Base-by-base conservation (phyloP, 2,113 vertebrate genomes). In the Oenanthe melanoleuca region DNA sequence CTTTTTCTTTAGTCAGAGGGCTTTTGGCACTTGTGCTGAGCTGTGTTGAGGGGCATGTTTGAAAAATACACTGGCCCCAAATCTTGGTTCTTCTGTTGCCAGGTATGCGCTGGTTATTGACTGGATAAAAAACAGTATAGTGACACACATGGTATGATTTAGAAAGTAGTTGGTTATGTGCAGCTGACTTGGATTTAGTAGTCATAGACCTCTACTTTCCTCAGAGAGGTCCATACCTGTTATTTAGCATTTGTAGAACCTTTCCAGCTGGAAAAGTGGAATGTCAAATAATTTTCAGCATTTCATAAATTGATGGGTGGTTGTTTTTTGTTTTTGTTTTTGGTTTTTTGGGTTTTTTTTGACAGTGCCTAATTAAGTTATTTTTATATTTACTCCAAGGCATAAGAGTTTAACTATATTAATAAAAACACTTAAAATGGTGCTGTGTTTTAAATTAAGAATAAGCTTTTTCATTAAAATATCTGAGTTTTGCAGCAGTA, bases 81-180 rank as follows among this genome's bases (percentile, higher is more conserved):
- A 86, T 45, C 22, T 23, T 28, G 23, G 1, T 15, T 89, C 44
- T 82, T 53, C 28, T 6, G 3, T 37, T 75, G 17, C n/a, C 18
- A 5, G 28, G 16, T 38, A 4, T 14, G 26, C 2, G 2, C 20
- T 37, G 34, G 5, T 69, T 33, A 33, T 42, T 70, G 37, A 12
- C 42, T 19, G 22, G 42, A 28, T 71, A 29, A 40, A 18, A 57
- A 63, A 14, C 28, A 66, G 5, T 34, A 33, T 7, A 9, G 23
- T 28, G 50, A 52, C 5, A 3, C 4, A 34, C 4, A 50, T 1
- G 2, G 0, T 33, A 16, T 9, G 22, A n/a, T 29, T 66, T 31
- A 19, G 56, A 79, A 69, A 7, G 11, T 42, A 50, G 45, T 15
- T 49, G 25, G 9, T 60, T 18, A 14, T 20, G 4, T 49, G 42